Evolutionary conservation across 2,888 invertebrate genomes (phyloP).

Genomic region (Zelleria hepariella): DNA sequence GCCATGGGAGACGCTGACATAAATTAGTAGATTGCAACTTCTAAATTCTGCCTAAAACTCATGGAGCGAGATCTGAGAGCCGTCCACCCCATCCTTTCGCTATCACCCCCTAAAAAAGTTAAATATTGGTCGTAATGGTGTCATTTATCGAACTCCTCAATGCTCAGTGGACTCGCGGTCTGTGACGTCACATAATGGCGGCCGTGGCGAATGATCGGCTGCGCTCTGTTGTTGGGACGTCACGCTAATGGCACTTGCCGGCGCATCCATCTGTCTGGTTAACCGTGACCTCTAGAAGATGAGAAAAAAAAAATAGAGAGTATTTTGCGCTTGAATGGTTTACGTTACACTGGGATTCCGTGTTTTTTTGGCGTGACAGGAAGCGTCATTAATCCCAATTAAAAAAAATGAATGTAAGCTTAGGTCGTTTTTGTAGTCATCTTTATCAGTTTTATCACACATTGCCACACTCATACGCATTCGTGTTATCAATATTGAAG

Average conservation of each 20-base stretch:
- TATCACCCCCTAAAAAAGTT: slow-evolving; percentile 21
- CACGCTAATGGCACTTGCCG: neutral
- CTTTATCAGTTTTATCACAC: no score
- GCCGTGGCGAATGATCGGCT: neutral
- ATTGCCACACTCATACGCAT: no score
- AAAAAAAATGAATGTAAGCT: no score
- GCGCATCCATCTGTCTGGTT: slow-evolving; percentile 3
- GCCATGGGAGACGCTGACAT: neutral
- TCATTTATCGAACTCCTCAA: slow-evolving; percentile 53
- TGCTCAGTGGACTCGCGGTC: slow-evolving; percentile 36
- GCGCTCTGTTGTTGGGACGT: slow-evolving; percentile 18
- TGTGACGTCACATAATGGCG: slow-evolving; percentile 20
- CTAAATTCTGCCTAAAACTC: neutral
- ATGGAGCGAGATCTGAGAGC: slow-evolving; percentile 8
- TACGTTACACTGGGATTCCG: neutral
- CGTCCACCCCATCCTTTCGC: slow-evolving; percentile 29
- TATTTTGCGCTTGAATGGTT: no score
- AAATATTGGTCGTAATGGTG: slow-evolving; percentile 58
- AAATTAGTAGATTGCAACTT: no score
- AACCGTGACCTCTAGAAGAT: neutral
- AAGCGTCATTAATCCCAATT: no score
- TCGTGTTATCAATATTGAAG: no score
- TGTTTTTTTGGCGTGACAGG: no score
- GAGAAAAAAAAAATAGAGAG: neutral
- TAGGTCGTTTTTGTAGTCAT: no score